phyloP scores from a whole-genome alignment of 2,888 invertebrate species.

The Morpho helenor region DNA sequence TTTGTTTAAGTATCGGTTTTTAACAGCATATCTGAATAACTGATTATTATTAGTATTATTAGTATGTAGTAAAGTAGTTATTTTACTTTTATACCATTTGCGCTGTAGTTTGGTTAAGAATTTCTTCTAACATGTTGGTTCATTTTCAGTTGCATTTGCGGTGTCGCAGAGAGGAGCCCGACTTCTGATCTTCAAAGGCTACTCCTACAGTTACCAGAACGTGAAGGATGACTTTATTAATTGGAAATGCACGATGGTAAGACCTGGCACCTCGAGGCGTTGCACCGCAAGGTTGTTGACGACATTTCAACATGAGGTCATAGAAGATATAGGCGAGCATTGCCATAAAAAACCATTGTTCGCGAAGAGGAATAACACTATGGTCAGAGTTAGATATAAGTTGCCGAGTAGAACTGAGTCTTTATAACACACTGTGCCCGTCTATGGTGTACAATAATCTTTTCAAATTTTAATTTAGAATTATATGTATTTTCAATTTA shows the following conservation, averaged over 20 bases:
- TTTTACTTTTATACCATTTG: no score
- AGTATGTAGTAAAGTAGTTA: no score
- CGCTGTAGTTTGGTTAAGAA: no score
- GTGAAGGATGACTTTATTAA: constrained; percentile 35
- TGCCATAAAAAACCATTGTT: constrained; percentile 45
- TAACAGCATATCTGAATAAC: no score
- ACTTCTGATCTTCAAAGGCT: constrained; percentile 47
- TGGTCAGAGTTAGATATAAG: constrained; percentile 15
- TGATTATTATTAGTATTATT: no score
- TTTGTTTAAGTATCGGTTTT: no score
- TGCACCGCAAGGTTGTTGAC: constrained; percentile 51
- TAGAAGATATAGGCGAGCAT: constrained; percentile 37
- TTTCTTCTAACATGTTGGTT: no score
- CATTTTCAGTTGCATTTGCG: constrained; percentile 49
- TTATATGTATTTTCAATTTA: no score
- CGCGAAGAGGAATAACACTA: constrained; percentile 28
- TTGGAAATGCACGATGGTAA: constrained; percentile 56
- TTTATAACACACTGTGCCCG: no score
- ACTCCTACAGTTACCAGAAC: constrained; percentile 43
- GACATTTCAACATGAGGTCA: constrained; percentile 34
- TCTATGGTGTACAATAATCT: no score
- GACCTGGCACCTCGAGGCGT: constrained; percentile 42
- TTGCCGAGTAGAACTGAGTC: neutral
- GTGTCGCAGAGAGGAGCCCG: constrained; percentile 51
- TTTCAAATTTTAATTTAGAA: no score